phyloP scores from a whole-genome alignment of 2,113 vertebrate species.

The Aegotheles bennettii region DNA sequence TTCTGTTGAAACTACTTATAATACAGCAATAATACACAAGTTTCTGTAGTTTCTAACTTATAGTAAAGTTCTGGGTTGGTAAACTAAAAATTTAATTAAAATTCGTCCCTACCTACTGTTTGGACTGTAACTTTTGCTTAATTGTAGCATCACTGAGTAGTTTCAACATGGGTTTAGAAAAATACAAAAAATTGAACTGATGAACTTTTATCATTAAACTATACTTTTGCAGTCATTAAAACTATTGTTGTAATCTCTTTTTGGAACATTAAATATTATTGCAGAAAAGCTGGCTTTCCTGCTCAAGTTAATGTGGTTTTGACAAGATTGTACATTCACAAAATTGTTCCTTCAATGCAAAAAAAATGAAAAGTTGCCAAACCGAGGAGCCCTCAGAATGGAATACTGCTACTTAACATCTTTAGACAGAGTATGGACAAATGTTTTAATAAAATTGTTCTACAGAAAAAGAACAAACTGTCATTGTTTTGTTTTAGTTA shows the following conservation, averaged over 20 bases:
- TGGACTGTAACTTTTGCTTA: slow-evolving; percentile 14
- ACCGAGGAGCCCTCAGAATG: neutral
- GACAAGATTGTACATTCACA: neutral
- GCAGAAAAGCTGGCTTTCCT: neutral
- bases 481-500: neutral
- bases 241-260: neutral
- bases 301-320: neutral
- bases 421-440: neutral
- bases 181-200: neutral
- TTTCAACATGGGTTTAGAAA: neutral
- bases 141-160: neutral
- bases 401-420: neutral
- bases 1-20: slow-evolving; percentile 37
- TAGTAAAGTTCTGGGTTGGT: slow-evolving; percentile 32
- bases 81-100: slow-evolving; percentile 28
- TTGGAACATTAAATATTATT: neutral
- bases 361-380: neutral
- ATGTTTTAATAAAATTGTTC: neutral
- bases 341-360: neutral
- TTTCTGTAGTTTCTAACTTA: slow-evolving; percentile 44
- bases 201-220: neutral
- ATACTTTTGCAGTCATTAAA: neutral
- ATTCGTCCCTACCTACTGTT: slow-evolving; percentile 2
- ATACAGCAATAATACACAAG: neutral
- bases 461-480: neutral